These are phyloP conservation scores for Zaprionus bogoriensis DNA, from an alignment of 2,888 invertebrate species.

Conservation along the genomic window DNA sequence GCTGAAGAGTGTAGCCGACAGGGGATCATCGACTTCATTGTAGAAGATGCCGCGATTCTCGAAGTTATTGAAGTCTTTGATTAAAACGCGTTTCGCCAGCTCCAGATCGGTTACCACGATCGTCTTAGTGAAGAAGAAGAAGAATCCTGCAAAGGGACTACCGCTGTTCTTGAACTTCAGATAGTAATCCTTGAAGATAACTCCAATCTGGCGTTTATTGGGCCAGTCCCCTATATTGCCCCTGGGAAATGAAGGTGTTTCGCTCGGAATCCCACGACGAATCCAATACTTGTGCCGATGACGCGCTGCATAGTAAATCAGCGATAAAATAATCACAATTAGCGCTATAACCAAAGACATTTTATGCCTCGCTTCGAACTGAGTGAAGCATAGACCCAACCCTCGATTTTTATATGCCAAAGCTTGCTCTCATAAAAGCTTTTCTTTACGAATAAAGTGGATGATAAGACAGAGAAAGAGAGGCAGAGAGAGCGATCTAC, in stretches of 20 bases:
- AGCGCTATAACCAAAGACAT: conserved; percentile 54
- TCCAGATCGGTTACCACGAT: conserved; percentile 69
- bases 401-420: conserved; percentile 24
- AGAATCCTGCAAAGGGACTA: conserved; percentile 73
- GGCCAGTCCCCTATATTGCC: conserved; percentile 67
- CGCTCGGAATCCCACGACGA: conserved; percentile 63
- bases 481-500: not conserved
- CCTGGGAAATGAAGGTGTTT: conserved; percentile 46
- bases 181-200: conserved; percentile 54
- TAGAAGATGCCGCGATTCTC: conserved; percentile 72
- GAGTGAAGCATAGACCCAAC: not conserved
- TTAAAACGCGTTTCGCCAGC: conserved; percentile 66
- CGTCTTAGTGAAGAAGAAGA: conserved; percentile 52
- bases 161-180: conserved; percentile 37
- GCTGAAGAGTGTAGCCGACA: conserved; percentile 78
- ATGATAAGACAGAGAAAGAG: not conserved
- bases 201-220: conserved; percentile 37
- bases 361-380: conserved; percentile 27
- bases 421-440: conserved; percentile 31
- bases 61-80: conserved; percentile 78
- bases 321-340: conserved; percentile 27
- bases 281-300: conserved; percentile 63
- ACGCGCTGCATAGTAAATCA: conserved; percentile 46
- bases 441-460: not conserved
- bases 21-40: conserved; percentile 79